Percentiles rank a stretch among this genome's conserved stretches.
phyloP scores from a whole-genome alignment of 2,113 vertebrate genomes.

The Macquaria ambigua region DNA sequence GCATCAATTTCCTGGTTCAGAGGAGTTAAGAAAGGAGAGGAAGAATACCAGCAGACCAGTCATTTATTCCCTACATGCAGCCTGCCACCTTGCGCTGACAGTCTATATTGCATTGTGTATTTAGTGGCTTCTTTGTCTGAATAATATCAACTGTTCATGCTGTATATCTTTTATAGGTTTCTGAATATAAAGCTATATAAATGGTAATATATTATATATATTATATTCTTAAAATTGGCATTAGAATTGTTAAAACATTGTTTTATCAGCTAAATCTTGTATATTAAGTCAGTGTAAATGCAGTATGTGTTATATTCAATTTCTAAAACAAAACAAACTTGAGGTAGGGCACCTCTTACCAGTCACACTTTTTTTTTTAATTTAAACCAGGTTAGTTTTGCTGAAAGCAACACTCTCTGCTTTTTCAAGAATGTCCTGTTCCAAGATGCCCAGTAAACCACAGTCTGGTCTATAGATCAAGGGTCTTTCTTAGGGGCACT shows the following conservation, averaged over 20 bases:
- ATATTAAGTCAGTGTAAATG: not conserved
- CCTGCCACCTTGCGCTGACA: slow-evolving; percentile 65
- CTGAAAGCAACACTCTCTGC: no score
- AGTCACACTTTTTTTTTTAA: no score
- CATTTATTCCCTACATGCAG: not conserved
- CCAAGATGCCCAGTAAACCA: not conserved
- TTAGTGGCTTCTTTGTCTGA: not conserved
- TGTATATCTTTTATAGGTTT: not conserved
- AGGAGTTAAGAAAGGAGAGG: not conserved
- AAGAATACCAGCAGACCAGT: not conserved
- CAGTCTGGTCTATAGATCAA: not conserved
- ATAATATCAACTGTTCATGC: not conserved
- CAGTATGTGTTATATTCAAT: not conserved
- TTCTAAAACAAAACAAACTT: not conserved
- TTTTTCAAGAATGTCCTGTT: not conserved
- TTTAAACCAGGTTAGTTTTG: no score
- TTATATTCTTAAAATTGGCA: not conserved
- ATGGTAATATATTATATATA: not conserved
- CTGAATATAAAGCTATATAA: not conserved
- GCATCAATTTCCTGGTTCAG: not conserved
- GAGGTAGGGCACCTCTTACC: not conserved
- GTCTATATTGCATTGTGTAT: not conserved
- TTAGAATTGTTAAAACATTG: no score
- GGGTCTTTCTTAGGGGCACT: not conserved
- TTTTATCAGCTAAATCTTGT: slow-evolving; percentile 1